These are phyloP conservation scores for Periplaneta americana DNA, from an alignment of 1,140 invertebrate genomes.

Conservation along the genomic window DNA sequence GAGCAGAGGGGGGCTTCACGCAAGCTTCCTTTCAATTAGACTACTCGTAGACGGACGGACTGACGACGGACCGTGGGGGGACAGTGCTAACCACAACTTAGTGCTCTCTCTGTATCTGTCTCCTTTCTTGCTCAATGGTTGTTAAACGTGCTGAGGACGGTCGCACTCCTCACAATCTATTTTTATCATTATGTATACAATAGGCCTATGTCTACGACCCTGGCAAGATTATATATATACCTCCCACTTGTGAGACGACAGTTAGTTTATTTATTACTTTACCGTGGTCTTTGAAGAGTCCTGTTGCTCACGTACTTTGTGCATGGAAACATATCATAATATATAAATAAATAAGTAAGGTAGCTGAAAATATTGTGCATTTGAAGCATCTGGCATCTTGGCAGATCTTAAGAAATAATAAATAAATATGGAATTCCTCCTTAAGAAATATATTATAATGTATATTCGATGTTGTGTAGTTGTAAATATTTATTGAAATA, in stretches of 20 bases:
- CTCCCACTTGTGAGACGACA: not conserved
- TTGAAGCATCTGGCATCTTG: slow-evolving; percentile 1
- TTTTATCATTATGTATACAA: slow-evolving; percentile 3
- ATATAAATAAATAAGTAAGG: slow-evolving; percentile 10
- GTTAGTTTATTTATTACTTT: not conserved
- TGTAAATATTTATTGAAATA: slow-evolving; percentile 12
- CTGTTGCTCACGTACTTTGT: slow-evolving; percentile 6
- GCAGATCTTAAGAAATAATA: not conserved
- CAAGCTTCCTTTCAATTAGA: not conserved
- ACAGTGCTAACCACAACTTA: not conserved
- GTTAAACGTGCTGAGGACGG: not conserved
- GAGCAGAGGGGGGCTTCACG: not conserved
- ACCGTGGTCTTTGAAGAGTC: not conserved
- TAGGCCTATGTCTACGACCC: slow-evolving; percentile 4
- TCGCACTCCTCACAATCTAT: not conserved
- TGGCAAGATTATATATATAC: not conserved
- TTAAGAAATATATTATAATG: slow-evolving; percentile 2
- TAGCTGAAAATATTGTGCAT: slow-evolving; percentile 1
- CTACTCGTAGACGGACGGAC: not conserved
- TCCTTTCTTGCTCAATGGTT: slow-evolving; percentile 15
- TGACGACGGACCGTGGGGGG: not conserved
- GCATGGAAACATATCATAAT: slow-evolving; percentile 10
- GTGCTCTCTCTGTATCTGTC: not conserved
- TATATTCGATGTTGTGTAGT: slow-evolving; percentile 13
- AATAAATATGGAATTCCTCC: no score